Base-by-base conservation (phyloP, 2,888 invertebrate genomes). In the Tipula confusa region DNA sequence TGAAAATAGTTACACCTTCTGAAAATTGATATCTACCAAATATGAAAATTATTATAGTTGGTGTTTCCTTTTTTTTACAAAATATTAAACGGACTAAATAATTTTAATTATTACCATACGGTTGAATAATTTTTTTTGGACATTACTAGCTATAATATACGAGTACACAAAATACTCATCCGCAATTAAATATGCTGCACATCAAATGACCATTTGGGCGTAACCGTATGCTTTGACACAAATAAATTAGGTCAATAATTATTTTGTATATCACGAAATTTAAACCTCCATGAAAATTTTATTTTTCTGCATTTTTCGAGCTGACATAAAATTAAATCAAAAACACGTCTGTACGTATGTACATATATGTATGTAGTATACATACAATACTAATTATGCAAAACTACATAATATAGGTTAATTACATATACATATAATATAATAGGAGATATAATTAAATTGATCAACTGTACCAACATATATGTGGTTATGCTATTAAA, bases 401-500 rank as follows among this genome's bases (percentile, higher is more conserved):
- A 24, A 64, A 64, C 64, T 64, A 48, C 18, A 64, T 13, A 9
- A 64, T 64, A 24, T 64, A 24, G 64, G 64, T 64, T 64, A 64
- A 64, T 64, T 64, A 64, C 64, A 24, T 64, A 18, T 64, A 18
- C 24, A 64, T n/a, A n/a, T n/a, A n/a, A n/a, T n/a, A n/a, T 64
- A 64, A 64, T 24, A 64, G 64, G 24, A 64, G 24, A 18, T 24
- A 9, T 64, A 64, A 64, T 64, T 24, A 64, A 64, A 64, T 64
- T 64, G 64, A 64, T 64, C 64, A 24, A 64, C 64, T 24, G 64
- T 64, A 64, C 24, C 24, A 64, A 18, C 64, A 64, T 24, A 24
- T 64, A 24, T 64, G 64, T 64, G 64, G 64, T 64, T 64, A 64
- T 24, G 64, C 24, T 64, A 64, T 64, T 64, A 64, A 64, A 64